Base-by-base conservation (phyloP, 2,888 invertebrate species). In the Cephus pulcher region DNA sequence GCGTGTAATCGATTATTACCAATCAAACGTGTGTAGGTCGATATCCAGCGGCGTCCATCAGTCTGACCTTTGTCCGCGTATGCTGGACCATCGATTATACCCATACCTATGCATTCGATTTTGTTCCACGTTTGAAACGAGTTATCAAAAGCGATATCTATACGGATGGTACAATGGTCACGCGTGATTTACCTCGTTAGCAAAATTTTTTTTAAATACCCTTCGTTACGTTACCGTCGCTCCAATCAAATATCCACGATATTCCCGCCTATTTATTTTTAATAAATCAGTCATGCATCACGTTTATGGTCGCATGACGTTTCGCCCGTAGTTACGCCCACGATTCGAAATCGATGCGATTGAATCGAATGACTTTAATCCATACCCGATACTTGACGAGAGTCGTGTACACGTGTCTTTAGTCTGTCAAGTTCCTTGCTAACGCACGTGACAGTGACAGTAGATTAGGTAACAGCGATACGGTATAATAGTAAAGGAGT, bases 1-100 rank as follows among this genome's bases (percentile, higher is more conserved):
- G 75, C 34, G n/a, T 71, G 75, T 75, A 40, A 78, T 75, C 75
- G 78, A 78, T 78, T 70, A 35, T 75, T 71, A 75, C 74, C 71
- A 70, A 30, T 40, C 34, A 34, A 34, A 70, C 70, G 69, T 56
- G 75, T 37, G 40, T 75, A 32, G 40, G 70, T 33, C 35, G 75
- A 74, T 73, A 73, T n/a, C 34, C 37, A n/a, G 33, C 56, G 74
- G 77, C 74, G 76, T 40, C 77, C 35, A 37, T 69, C 69, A 68
- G 77, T 74, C 74, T 74, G 33, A 73, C 73, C 34, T 73, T 34
- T 73, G 23, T 34, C 12, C 33, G 12, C 23, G 32, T 69, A 69
- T 68, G 74, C 73, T 32, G 74, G 37, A 73, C 77, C 30, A 68
- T 56, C 56, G 15, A 40, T 40, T 40, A 40, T 56, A 56, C 23